phyloP scores from a whole-genome alignment of 1,140 invertebrate genomes.

The Asobara japonica region DNA sequence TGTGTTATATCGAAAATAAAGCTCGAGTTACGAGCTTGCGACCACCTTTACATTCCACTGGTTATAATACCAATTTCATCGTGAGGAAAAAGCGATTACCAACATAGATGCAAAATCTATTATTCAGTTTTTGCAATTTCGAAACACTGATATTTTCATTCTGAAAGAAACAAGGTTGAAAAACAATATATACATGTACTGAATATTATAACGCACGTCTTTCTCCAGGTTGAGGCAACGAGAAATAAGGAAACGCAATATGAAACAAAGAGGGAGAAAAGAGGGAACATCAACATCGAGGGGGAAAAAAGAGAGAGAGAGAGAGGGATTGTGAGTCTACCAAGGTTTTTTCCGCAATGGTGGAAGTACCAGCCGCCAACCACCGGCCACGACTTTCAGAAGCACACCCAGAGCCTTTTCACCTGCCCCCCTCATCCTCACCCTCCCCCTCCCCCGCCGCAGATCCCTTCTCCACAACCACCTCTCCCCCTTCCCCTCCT shows the following conservation, averaged over 20 bases:
- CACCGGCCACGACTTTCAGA: conserved; percentile 51
- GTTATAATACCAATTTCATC: neutral
- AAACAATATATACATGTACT: neutral
- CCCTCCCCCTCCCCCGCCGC: conserved; percentile 1
- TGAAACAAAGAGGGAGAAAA: conserved; percentile 33
- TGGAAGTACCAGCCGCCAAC: conserved; percentile 19
- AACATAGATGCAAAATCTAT: neutral
- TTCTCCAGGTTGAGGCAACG: neutral
- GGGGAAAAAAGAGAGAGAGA: conserved; percentile 28
- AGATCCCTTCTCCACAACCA: conserved; percentile 11
- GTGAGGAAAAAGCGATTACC: neutral
- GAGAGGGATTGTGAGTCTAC: neutral
- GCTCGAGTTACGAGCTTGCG: conserved; percentile 52
- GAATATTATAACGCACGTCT: neutral
- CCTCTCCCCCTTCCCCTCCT: conserved; percentile 17
- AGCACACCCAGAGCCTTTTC: conserved; percentile 34
- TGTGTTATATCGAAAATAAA: conserved; percentile 55
- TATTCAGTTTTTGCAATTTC: too few species aligned
- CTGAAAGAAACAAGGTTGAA: neutral
- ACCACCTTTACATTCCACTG: conserved; percentile 36
- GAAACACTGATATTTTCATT: too few species aligned
- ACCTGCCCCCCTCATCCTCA: conserved; percentile 31
- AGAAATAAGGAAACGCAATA: conserved; percentile 14
- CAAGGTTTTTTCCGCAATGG: conserved; percentile 7
- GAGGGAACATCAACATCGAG: conserved; percentile 51